Conservation (phyloP, 1,140 invertebrate species). For the Bilobella aurantiaca region DNA sequence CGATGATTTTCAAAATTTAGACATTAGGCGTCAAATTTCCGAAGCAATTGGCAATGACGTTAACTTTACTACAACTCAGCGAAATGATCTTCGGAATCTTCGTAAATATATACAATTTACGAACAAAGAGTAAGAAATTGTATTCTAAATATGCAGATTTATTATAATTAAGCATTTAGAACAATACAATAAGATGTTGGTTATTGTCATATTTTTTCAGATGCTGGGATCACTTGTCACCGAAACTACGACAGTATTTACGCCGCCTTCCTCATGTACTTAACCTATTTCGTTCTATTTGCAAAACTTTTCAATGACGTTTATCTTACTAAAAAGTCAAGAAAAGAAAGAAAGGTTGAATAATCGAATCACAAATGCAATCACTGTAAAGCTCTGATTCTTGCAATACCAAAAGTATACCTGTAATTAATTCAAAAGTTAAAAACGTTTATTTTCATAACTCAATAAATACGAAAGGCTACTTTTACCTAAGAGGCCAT, state of each 20-base stretch:
- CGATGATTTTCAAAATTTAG: constrained; percentile 9
- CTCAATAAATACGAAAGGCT: too few relatives aligned
- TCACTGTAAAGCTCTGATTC: too few relatives aligned
- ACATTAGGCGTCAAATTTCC: constrained; percentile 21
- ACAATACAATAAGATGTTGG: not conserved
- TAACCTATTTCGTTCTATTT: constrained; percentile 1
- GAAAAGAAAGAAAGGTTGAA: not conserved
- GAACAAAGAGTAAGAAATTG: constrained; percentile 14
- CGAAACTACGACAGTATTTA: constrained; percentile 4
- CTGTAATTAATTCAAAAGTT: too few relatives aligned
- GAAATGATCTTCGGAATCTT: constrained; percentile 25
- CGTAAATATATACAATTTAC: constrained; percentile 23
- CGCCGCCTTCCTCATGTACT: not conserved
- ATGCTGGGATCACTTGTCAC: not conserved
- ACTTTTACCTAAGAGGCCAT: too few relatives aligned
- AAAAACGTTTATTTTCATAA: too few relatives aligned
- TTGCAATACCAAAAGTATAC: too few relatives aligned
- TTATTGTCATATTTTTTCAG: not conserved
- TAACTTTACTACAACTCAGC: constrained; percentile 23
- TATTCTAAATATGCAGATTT: not conserved
- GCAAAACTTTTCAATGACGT: not conserved
- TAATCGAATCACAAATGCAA: too few relatives aligned
- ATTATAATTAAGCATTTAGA: too few relatives aligned
- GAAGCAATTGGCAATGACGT: constrained; percentile 20
- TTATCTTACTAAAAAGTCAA: not conserved